Percentiles rank a stretch among this genome's conserved stretches.
Conservation (phyloP, 2,888 invertebrate species). For the Drosophila kuntzei region DNA sequence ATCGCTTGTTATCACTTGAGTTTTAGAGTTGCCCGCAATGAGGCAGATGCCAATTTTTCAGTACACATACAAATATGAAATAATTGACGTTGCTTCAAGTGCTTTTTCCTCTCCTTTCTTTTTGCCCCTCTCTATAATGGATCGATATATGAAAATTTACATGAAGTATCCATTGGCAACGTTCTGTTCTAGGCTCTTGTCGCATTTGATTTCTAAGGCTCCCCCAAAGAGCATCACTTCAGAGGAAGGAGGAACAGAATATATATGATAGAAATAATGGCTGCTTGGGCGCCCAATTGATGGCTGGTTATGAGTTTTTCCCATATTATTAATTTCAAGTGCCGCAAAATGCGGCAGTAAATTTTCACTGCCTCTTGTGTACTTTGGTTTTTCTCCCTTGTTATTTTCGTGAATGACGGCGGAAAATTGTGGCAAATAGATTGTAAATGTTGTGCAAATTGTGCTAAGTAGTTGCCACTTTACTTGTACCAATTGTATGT, state of each 20-base stretch:
- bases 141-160: conserved; percentile 61
- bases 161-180: conserved; percentile 38
- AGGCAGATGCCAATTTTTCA: conserved; percentile 33
- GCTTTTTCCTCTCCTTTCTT: conserved; percentile 13
- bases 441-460: conserved; percentile 49
- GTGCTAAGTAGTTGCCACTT: conserved; percentile 57
- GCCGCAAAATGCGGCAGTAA: conserved; percentile 55
- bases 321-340: conserved; percentile 68
- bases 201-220: conserved; percentile 37
- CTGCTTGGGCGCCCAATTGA: conserved; percentile 53
- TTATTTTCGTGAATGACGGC: not conserved
- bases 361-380: conserved; percentile 28
- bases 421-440: conserved; percentile 26
- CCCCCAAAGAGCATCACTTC: not conserved
- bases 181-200: conserved; percentile 31
- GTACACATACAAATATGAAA: conserved; percentile 33
- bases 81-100: conserved; percentile 59
- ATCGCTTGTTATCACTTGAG: conserved; percentile 58
- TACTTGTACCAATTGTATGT: conserved; percentile 11
- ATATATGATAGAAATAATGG: conserved; percentile 30
- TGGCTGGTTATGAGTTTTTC: conserved; percentile 54
- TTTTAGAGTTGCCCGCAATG: conserved; percentile 27
- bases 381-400: conserved; percentile 2
- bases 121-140: conserved; percentile 24
- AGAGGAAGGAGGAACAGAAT: not conserved